phyloP scores from a whole-genome alignment of 2,113 vertebrate species.

The Aspidoscelis tigris region DNA sequence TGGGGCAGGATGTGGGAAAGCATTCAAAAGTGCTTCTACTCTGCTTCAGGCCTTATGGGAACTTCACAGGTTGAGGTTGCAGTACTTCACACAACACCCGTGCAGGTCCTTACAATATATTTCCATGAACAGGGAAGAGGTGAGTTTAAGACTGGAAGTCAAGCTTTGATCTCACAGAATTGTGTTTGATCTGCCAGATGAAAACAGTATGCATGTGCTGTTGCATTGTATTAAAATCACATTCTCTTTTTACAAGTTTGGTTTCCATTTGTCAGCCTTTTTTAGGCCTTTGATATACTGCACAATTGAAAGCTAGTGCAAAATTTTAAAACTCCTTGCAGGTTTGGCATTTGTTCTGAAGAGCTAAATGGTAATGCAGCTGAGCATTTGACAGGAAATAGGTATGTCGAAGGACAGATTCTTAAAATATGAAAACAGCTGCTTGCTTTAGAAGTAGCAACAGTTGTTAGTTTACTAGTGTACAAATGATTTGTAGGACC shows the following conservation, averaged over 20 bases:
- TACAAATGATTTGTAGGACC: not conserved
- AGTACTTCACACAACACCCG: not conserved
- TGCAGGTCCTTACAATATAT: not conserved
- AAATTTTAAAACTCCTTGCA: not conserved
- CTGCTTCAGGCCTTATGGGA: not conserved
- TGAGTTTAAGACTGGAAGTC: no score
- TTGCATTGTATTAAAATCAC: not conserved
- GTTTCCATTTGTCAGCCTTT: not conserved
- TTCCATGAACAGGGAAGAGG: no score
- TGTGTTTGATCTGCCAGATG: no score
- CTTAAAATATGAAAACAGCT: not conserved
- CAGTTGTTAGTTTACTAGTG: not conserved
- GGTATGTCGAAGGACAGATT: rapidly evolving
- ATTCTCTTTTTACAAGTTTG: not conserved
- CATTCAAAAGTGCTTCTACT: no score
- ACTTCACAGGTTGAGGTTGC: not conserved
- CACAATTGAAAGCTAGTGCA: not conserved
- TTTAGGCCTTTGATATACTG: not conserved
- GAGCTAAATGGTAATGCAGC: rapidly evolving
- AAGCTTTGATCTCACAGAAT: no score
- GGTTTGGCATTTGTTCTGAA: not conserved
- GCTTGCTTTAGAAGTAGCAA: not conserved
- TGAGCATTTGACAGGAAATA: not conserved
- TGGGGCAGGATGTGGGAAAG: no score
- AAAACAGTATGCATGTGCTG: no score